Evolutionary conservation across 64 coral and sea anemone species (phyloP).

Genomic region (Pachyseris speciosa): DNA sequence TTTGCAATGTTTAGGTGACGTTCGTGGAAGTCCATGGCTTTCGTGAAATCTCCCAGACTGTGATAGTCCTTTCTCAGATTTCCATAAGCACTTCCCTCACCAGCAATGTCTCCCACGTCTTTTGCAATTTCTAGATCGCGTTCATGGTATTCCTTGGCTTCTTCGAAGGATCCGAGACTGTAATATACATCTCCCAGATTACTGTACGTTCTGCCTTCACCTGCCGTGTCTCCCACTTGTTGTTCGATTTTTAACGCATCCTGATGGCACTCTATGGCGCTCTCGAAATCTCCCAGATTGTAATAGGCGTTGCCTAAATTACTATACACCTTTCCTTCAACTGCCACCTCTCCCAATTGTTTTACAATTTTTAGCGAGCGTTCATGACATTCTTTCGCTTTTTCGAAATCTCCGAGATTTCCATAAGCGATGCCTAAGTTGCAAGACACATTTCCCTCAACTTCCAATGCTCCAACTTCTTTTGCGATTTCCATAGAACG

Average conservation of each 20-base stretch:
- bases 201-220: background rate
- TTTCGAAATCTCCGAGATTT: background rate
- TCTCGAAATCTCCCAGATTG: background rate
- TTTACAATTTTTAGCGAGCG: background rate
- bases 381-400: background rate
- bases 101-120: background rate
- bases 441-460: too few species aligned
- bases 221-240: background rate
- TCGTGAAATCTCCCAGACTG: background rate
- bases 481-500: too few species aligned
- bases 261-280: slow-evolving; percentile 4
- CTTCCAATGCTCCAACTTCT: too few species aligned
- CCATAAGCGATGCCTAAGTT: background rate
- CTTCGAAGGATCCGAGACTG: background rate
- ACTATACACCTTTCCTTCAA: background rate
- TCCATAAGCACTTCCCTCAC: too few species aligned
- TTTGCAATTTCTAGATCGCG: background rate
- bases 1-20: background rate
- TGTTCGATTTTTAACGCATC: background rate
- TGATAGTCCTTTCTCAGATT: background rate
- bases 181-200: background rate
- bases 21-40: background rate
- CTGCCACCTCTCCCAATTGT: background rate
- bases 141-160: background rate
- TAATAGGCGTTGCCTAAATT: background rate